Evolutionary conservation across 2,888 invertebrate genomes (phyloP).

Genomic region (Macrophya alboannulata): DNA sequence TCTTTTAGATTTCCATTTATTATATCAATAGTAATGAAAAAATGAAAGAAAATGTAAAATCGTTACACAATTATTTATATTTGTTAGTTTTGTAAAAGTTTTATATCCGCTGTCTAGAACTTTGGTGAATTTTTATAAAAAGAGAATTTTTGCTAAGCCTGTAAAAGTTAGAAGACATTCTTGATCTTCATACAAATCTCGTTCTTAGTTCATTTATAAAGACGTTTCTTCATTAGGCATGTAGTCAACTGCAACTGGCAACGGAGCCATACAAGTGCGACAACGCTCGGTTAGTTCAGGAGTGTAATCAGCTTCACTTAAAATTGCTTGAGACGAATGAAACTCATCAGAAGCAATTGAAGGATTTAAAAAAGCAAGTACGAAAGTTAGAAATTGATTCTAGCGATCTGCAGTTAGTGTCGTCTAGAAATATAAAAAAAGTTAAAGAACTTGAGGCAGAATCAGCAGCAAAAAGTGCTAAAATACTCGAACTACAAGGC

Average conservation of each 20-base stretch:
- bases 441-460: slow-evolving; percentile 85
- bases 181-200: background rate
- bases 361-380: slow-evolving; percentile 81
- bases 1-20: background rate
- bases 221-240: slow-evolving; percentile 82
- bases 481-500: slow-evolving; percentile 81
- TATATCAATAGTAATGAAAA: background rate
- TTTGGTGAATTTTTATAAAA: background rate
- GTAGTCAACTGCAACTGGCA: slow-evolving; percentile 86
- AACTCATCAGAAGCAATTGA: slow-evolving; percentile 82
- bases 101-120: background rate
- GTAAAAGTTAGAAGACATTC: background rate
- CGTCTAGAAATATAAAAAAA: slow-evolving; percentile 82
- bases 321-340: slow-evolving; percentile 86
- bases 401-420: slow-evolving; percentile 84
- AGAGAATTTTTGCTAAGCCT: background rate
- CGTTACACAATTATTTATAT: background rate
- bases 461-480: slow-evolving; percentile 82
- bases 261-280: slow-evolving; percentile 92
- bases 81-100: background rate
- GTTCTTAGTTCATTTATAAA: background rate
- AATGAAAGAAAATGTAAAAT: background rate
- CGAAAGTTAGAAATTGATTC: slow-evolving; percentile 82
- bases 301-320: slow-evolving; percentile 88
- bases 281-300: slow-evolving; percentile 88